Evolutionary conservation across 2,113 vertebrate species (phyloP).

Genomic region (Myotis brandtii): DNA sequence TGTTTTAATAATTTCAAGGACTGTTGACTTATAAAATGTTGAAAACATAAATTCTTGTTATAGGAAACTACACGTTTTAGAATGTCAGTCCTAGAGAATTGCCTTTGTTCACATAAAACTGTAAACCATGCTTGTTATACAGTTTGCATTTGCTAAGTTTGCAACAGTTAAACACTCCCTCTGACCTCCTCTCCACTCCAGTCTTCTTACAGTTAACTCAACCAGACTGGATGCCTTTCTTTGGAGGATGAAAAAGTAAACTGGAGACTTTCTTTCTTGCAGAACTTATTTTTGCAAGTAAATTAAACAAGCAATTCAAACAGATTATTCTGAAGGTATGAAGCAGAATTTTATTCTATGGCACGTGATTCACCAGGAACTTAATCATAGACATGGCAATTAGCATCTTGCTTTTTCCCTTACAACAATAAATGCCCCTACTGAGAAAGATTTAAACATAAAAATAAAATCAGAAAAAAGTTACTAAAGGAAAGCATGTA

Average conservation of each 20-base stretch:
- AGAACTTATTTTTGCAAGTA: conserved; percentile 28
- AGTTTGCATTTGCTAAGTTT: conserved; percentile 50
- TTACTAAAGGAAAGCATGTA: background rate
- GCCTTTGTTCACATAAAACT: conserved; percentile 53
- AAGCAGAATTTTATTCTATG: background rate
- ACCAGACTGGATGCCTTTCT: background rate
- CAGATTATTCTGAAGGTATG: conserved; percentile 15
- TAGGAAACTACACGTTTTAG: conserved; percentile 56
- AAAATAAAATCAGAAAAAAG: background rate
- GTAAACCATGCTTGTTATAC: conserved; percentile 30
- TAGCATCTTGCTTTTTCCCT: background rate
- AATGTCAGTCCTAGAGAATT: conserved; percentile 7
- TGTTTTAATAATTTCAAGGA: conserved; percentile 67
- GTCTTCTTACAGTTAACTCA: conserved; percentile 36
- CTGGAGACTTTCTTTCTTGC: conserved; percentile 17
- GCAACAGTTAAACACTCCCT: conserved; percentile 4
- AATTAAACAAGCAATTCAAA: conserved; percentile 34
- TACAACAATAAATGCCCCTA: background rate
- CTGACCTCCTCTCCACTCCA: background rate
- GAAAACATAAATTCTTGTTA: conserved; percentile 57
- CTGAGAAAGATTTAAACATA: conserved; percentile 20
- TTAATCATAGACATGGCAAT: background rate
- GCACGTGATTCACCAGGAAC: background rate
- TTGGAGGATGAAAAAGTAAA: background rate
- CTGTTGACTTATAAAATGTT: conserved; percentile 37